phyloP scores from a whole-genome alignment of 2,797 vertebrate genomes.

The Pangasius sanitwongsei region DNA sequence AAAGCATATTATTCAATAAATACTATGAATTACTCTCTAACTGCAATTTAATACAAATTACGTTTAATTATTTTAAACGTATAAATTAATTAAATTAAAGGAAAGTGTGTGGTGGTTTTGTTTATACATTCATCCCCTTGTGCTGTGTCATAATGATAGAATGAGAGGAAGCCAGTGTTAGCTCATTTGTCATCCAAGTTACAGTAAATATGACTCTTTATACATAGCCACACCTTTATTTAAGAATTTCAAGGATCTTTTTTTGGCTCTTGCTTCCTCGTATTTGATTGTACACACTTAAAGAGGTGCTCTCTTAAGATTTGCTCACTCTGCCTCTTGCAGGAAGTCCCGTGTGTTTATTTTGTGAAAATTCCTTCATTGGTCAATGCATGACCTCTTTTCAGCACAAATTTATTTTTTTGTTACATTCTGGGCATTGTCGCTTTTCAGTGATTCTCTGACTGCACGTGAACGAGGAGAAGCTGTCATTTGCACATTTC shows the following conservation, averaged over 20 bases:
- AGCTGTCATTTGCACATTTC: conserved; percentile 52
- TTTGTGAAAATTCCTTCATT: not conserved
- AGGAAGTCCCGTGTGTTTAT: conserved; percentile 17
- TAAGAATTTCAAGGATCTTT: not conserved
- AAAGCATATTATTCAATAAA: not conserved
- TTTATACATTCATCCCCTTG: not conserved
- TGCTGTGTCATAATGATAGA: conserved; percentile 12
- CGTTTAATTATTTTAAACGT: too few species aligned
- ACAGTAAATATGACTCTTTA: not conserved
- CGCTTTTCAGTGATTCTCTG: not conserved
- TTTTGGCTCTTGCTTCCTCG: conserved; percentile 27
- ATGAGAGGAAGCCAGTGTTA: not conserved
- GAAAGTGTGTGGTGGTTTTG: not conserved
- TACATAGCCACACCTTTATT: conserved; percentile 6
- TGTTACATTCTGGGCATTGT: not conserved
- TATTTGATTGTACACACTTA: not conserved
- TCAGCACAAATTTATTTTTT: not conserved
- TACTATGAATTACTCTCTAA: not conserved
- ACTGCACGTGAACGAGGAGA: not conserved
- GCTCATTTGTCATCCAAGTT: not conserved
- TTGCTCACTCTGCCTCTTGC: not conserved
- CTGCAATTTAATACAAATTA: not conserved
- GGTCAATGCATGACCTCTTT: not conserved
- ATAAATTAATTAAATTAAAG: not conserved
- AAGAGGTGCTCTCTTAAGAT: not conserved